Percentiles rank a stretch among this genome's conserved stretches.
These are phyloP conservation scores for Phenganax stokvisi DNA, from an alignment of 92 coral and sea anemone genomes.

Conservation along the genomic window DNA sequence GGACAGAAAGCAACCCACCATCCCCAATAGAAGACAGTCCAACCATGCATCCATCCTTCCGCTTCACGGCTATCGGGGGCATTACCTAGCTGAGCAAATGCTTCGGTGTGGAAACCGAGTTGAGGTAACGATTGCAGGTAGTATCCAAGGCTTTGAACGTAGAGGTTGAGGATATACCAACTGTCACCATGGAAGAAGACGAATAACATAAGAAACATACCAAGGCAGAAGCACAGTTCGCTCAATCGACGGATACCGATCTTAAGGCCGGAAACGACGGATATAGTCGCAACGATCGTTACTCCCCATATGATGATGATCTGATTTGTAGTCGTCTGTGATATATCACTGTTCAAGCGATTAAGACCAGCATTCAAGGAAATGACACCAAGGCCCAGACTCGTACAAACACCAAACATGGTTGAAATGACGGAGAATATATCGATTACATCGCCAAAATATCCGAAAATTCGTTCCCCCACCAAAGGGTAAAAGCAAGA, in stretches of 20 bases:
- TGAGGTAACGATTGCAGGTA: slow-evolving; percentile 80
- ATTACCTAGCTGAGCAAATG: slow-evolving; percentile 79
- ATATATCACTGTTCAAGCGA: slow-evolving; percentile 63
- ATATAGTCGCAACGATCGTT: slow-evolving; percentile 70
- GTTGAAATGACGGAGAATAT: slow-evolving; percentile 64
- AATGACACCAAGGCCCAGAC: slow-evolving; percentile 79
- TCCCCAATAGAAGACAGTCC: slow-evolving; percentile 80
- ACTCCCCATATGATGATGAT: slow-evolving; percentile 81
- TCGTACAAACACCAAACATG: slow-evolving; percentile 94
- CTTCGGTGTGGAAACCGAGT: slow-evolving; percentile 87
- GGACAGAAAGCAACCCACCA: slow-evolving; percentile 80
- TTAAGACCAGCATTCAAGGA: slow-evolving; percentile 61
- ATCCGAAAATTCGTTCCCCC: slow-evolving; percentile 71
- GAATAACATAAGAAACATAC: slow-evolving; percentile 73
- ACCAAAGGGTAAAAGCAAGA: slow-evolving; percentile 77
- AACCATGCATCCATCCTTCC: slow-evolving; percentile 71
- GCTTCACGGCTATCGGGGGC: slow-evolving; percentile 80
- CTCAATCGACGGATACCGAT: slow-evolving; percentile 86
- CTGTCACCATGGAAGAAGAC: slow-evolving; percentile 78
- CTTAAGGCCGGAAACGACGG: slow-evolving; percentile 85
- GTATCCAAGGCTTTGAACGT: slow-evolving; percentile 75
- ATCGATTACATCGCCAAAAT: slow-evolving; percentile 78
- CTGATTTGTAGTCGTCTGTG: slow-evolving; percentile 53
- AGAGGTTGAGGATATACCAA: slow-evolving; percentile 78
- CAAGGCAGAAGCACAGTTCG: slow-evolving; percentile 74